Conservation (phyloP, 2,113 vertebrate genomes). For the Gorsachius goisagi region DNA sequence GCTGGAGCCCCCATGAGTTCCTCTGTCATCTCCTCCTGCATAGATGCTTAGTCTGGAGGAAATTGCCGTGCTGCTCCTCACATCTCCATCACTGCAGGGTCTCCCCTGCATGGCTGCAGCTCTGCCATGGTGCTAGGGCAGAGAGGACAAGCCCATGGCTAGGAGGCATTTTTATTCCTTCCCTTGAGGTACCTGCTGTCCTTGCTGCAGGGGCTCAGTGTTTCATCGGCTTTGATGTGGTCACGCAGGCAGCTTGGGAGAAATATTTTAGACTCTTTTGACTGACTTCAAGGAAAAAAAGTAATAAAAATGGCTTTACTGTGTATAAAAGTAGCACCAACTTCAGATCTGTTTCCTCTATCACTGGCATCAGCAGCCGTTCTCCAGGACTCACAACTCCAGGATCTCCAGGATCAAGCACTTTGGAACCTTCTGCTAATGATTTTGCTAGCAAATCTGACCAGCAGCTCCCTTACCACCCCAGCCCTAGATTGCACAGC, state of each 20-base stretch:
- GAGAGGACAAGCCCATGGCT: not conserved
- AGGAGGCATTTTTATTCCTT: not conserved
- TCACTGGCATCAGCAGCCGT: not conserved
- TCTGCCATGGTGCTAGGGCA: not conserved
- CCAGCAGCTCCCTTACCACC: not conserved
- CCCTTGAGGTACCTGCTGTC: not conserved
- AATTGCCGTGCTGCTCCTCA: not conserved
- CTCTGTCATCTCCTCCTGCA: not conserved
- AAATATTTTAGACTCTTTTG: not conserved
- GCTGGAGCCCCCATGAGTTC: not conserved
- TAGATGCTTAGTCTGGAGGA: not conserved
- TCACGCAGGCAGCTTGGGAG: not conserved
- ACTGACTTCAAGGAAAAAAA: not conserved
- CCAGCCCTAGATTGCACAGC: not conserved
- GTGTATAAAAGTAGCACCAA: not conserved
- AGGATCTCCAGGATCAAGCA: not conserved
- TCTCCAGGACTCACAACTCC: not conserved
- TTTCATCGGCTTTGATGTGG: not conserved
- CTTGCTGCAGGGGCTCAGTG: not conserved
- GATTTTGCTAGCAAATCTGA: not conserved
- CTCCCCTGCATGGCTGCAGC: rapidly evolving
- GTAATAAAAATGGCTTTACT: not conserved
- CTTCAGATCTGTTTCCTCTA: not conserved
- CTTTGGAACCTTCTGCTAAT: not conserved
- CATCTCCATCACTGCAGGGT: not conserved